Percentiles rank a stretch among this genome's conserved stretches.
Conservation (phyloP, 2,888 invertebrate species). For the Nyleta sp. region DNA sequence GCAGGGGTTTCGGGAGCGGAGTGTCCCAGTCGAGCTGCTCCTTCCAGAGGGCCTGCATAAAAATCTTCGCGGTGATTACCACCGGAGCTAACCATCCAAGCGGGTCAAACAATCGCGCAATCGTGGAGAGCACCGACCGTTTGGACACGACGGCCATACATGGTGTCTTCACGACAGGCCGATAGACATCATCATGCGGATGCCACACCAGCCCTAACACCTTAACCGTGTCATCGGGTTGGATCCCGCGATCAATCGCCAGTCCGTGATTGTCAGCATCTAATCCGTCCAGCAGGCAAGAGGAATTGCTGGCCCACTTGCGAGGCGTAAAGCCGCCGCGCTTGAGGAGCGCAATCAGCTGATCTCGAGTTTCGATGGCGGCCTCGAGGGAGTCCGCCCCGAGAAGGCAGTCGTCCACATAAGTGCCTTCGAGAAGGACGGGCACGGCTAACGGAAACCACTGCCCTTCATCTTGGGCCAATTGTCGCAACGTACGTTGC, state of each 20-base stretch:
- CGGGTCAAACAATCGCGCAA: slow-evolving; percentile 33
- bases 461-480: neutral
- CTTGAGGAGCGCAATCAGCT: slow-evolving; percentile 7
- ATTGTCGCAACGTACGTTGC: slow-evolving; percentile 1
- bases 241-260: neutral
- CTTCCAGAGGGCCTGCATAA: slow-evolving; percentile 33
- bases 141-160: neutral
- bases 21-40: slow-evolving; percentile 29
- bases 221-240: neutral
- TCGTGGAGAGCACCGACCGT: neutral
- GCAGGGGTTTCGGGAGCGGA: neutral
- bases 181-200: neutral
- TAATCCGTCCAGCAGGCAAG: neutral
- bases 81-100: slow-evolving; percentile 30
- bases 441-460: neutral
- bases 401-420: slow-evolving; percentile 9
- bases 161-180: neutral
- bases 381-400: neutral
- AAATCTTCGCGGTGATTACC: slow-evolving; percentile 14
- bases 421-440: neutral
- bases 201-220: neutral
- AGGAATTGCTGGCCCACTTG: neutral
- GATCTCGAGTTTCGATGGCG: neutral
- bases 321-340: slow-evolving; percentile 58
- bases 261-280: neutral